phyloP scores from a whole-genome alignment of 2,888 invertebrate species.

The Oxycera nigricornis region DNA sequence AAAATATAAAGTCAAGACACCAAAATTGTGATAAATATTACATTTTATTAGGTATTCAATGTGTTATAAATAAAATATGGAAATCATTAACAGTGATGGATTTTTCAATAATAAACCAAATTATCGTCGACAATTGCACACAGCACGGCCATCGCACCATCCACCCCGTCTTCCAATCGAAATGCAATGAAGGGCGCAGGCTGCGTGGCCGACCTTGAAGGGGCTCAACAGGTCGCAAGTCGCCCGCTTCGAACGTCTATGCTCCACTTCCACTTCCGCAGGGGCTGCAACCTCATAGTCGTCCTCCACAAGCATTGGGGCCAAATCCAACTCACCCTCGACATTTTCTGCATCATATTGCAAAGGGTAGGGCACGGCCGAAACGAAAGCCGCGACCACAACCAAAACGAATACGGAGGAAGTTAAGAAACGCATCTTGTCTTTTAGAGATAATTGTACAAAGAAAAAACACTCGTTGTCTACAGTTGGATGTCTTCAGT shows the following conservation, averaged over 20 bases:
- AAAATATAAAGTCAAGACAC: too few species aligned
- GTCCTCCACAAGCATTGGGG: not conserved
- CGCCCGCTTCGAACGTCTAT: conserved; percentile 51
- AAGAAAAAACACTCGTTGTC: too few species aligned
- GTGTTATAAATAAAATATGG: too few species aligned
- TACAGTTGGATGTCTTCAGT: too few species aligned
- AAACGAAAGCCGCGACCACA: not conserved
- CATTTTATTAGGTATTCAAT: too few species aligned
- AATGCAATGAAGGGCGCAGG: conserved; percentile 57
- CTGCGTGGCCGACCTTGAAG: conserved; percentile 52
- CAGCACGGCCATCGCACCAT: conserved; percentile 52
- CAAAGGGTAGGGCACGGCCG: not conserved
- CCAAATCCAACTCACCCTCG: not conserved
- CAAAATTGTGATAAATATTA: too few species aligned
- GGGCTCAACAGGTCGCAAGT: conserved; percentile 56
- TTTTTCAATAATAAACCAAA: too few species aligned
- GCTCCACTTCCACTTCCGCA: not conserved
- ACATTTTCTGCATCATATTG: not conserved
- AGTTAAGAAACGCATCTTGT: conserved; percentile 2
- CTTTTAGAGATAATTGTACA: not conserved
- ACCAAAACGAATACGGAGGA: not conserved
- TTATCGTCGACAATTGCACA: conserved; percentile 53
- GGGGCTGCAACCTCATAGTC: not conserved
- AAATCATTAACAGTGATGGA: too few species aligned
- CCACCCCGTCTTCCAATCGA: conserved; percentile 53